Evolutionary conservation across 2,797 vertebrate genomes (phyloP), one percentile per base, ranked within the genome.

Genomic region (Tangara arthus): DNA sequence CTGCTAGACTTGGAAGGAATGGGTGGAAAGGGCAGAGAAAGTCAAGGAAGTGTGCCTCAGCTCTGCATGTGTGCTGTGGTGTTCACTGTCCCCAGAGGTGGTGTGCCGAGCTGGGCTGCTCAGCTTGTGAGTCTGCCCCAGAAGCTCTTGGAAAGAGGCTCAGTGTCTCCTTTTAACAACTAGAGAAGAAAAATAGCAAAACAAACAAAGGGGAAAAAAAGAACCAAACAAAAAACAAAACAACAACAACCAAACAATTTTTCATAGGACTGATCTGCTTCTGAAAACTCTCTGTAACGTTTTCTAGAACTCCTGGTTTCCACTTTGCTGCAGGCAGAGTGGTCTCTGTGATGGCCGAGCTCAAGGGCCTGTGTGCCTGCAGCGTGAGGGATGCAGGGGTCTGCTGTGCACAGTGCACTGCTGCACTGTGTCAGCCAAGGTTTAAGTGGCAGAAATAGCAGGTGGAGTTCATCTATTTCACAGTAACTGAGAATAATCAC

Each of bases 401-500:
- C 63, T 77, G 76, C 91, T 63, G 66, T 32, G 87, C 83, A 41
- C 60, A 5, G 44, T 1, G 34, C 50, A 18, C 70, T 53, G 77
- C 93, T 85, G 83, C 79, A 84, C 57, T 6, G 4, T 83, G 73
- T 90, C 94, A 88, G 82, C 70, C 82, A 77, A 81, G 75, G 92
- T 93, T 93, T 95, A 90, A 96, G 83, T 52, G 90, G 93, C 90
- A 96, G 87, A 70, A 95, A 87, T 82, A 92, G 87, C 88, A 94
- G 93, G 94, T 93, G 89, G 89, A 90, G 87, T 89, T 95, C 92
- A 94, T 95, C 92, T 95, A 94, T 95, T 95, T 96, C 92, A 77
- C 71, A 53, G 86, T 81, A 95, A 95, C 71, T 59, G 80, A 93
- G 85, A 95, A 96, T 94, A 96, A 95, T 96, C 94, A 79, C 87